Evolutionary conservation across 1,140 invertebrate genomes (phyloP), one percentile per base, ranked within the genome.

Genomic region (Portunus trituberculatus): DNA sequence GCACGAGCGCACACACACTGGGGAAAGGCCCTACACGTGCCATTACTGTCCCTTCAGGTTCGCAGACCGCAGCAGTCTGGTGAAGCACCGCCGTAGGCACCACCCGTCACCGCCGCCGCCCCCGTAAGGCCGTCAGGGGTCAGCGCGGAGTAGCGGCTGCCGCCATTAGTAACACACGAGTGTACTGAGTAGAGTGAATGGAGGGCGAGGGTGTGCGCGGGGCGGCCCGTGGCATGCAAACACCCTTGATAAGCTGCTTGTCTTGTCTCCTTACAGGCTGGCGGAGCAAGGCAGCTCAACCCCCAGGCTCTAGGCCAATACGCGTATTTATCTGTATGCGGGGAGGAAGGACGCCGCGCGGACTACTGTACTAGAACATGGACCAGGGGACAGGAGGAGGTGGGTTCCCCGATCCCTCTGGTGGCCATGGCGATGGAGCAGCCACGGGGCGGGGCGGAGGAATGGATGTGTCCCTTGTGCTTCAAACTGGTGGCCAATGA

Each of bases 41-140:
- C 97, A 98, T 94, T 98, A 98, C 97, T 99, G 98, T 97, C 98
- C 98, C 97, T 98, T 98, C 97, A 98, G 98, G 83, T 98, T 98
- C 96, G 98, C 98, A 1, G 97, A 98, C 46, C 98, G 98, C 97
- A 97, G 16, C 97, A 98, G 95, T 96, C 96, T 98, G 4, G 97
- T 97, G 8, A 97, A 97, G 45, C 98, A 99, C 97, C 97, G 98
- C 39, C 97, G 98, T 94, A 97, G 98, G 82, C 98, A 98, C 97
- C 98, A 98, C 83, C 98, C 98, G 4, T 98, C 98, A 89, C 67
- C 67, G 1, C 67, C 67, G 67, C 67, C 67, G 67, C 67, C 67
- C 25, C 67, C 67, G 67, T 76, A 20, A 76, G 67, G 67, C 67
- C 67, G 67, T 76, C 98, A 96, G 98, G 98, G 8, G 98, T 98